Conservation (phyloP, 2,113 vertebrate species). For the Ifrita kowaldi region DNA sequence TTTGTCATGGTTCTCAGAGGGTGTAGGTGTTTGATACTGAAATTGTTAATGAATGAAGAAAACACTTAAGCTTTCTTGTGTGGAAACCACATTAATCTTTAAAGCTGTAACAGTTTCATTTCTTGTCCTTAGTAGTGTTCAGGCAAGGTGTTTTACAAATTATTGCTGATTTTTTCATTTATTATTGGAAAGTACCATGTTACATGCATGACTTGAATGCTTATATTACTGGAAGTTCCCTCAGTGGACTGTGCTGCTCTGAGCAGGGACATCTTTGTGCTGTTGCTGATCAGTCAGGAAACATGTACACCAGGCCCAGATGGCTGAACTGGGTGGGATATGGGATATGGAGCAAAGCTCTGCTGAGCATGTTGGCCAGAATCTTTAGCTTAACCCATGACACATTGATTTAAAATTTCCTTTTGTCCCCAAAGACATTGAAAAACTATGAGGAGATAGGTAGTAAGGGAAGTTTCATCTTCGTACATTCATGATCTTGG, state of each 20-base stretch:
- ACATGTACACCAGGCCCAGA: rapidly evolving
- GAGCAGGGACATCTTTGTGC: neutral
- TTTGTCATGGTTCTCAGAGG: neutral
- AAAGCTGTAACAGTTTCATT: neutral
- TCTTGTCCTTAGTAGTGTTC: neutral
- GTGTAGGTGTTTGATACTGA: neutral
- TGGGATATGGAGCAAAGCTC: neutral
- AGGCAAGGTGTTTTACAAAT: neutral
- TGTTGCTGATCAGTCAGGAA: neutral
- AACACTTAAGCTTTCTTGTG: neutral
- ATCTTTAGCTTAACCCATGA: neutral
- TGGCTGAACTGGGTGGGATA: neutral
- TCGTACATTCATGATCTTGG: neutral
- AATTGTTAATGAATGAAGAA: neutral
- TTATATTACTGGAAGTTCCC: neutral
- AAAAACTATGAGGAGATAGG: neutral
- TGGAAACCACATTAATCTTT: neutral
- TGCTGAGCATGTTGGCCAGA: neutral
- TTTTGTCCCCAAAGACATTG: neutral
- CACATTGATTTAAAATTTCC: neutral
- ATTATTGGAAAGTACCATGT: neutral
- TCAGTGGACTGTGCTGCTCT: neutral
- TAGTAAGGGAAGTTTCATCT: neutral
- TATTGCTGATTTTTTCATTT: neutral
- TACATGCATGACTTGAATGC: neutral